phyloP scores from a whole-genome alignment of 2,113 vertebrate genomes.

The Muntiacus muntjak region DNA sequence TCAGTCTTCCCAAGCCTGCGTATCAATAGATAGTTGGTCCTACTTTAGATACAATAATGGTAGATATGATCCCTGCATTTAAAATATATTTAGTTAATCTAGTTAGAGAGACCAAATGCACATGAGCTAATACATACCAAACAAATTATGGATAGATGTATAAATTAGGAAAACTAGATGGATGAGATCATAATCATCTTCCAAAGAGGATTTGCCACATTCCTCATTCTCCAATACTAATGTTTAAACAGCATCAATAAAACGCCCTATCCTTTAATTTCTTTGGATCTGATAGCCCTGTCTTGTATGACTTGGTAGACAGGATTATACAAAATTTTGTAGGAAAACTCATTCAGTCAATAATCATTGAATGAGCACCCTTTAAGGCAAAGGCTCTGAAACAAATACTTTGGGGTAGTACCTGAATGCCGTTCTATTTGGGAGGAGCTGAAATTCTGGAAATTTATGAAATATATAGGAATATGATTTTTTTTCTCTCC shows the following conservation, averaged over 20 bases:
- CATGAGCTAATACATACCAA: not conserved
- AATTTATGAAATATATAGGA: not conserved
- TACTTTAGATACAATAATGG: not conserved
- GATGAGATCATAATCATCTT: not conserved
- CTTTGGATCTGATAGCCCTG: not conserved
- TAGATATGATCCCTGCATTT: not conserved
- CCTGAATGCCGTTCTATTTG: not conserved
- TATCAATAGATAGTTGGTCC: not conserved
- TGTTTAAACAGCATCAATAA: not conserved
- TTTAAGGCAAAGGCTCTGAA: not conserved
- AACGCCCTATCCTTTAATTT: not conserved
- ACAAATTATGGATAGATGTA: not conserved
- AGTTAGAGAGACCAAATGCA: not conserved
- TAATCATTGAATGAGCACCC: not conserved
- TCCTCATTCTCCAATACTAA: not conserved
- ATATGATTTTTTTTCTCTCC: not conserved
- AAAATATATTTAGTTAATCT: not conserved
- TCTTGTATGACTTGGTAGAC: not conserved
- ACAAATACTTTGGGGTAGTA: not conserved
- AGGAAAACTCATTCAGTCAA: not conserved
- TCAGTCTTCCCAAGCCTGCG: not conserved
- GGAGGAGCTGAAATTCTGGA: not conserved
- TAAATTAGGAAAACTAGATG: not conserved
- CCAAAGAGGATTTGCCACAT: not conserved
- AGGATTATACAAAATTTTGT: not conserved